A percentile compares a stretch with the other conserved stretches of the same genome.
Evolutionary conservation across 1,140 invertebrate genomes (phyloP).

Genomic region (Halesus radiatus): DNA sequence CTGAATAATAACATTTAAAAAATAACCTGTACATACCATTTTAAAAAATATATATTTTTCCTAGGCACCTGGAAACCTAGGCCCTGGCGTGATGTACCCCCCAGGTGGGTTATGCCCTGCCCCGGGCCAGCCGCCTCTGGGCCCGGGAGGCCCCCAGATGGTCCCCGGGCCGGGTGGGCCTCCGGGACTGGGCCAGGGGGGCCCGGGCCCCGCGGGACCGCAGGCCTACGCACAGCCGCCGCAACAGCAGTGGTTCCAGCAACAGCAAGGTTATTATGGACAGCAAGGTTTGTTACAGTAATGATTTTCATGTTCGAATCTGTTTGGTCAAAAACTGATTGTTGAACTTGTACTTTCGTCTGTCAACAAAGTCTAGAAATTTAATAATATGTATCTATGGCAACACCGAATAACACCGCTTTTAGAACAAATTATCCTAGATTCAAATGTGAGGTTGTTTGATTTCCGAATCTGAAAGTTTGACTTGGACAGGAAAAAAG

Average conservation of each 20-base stretch:
- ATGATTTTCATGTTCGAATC: no score
- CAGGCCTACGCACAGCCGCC: conserved; percentile 60
- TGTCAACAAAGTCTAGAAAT: no score
- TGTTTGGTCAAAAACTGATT: no score
- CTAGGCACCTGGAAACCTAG: conserved; percentile 6
- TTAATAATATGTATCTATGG: no score
- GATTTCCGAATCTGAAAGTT: no score
- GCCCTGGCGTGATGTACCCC: conserved; percentile 12
- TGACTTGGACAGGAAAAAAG: no score
- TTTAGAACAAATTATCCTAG: no score
- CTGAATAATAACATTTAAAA: no score
- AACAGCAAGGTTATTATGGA: conserved; percentile 62
- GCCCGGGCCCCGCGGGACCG: conserved; percentile 55
- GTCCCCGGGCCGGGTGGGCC: conserved; percentile 43
- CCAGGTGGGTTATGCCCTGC: conserved; percentile 21
- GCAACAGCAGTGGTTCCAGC: conserved; percentile 40
- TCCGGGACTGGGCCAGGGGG: conserved; percentile 44
- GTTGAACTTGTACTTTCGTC: no score
- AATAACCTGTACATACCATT: no score
- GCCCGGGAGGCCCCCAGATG: conserved; percentile 49
- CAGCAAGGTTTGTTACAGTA: conserved; percentile 59
- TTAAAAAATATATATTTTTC: neutral
- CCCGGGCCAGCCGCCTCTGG: conserved; percentile 36
- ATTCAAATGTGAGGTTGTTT: no score
- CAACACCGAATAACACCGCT: no score